These are phyloP conservation scores for Pelagia noctiluca DNA, from an alignment of 30 jellyfish, hydroid and myxozoan genomes.

Conservation along the genomic window DNA sequence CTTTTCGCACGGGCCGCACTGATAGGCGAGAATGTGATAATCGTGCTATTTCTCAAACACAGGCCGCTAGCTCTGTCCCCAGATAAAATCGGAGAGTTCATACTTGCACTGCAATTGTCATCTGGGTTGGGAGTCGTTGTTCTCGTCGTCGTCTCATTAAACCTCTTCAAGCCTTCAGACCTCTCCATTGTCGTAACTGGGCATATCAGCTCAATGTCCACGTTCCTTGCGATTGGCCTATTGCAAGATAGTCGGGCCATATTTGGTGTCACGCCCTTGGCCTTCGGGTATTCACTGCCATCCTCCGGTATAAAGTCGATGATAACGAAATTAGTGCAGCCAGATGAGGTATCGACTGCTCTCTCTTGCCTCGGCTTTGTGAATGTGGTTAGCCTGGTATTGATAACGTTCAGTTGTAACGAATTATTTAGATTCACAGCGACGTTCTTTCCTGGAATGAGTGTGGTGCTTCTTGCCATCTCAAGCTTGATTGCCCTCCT, in stretches of 20 bases:
- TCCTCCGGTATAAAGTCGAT: conserved; percentile 46
- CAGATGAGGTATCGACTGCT: conserved; percentile 45
- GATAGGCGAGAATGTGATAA: conserved; percentile 63
- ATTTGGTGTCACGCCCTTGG: conserved; percentile 23
- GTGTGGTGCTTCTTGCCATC: too few species aligned
- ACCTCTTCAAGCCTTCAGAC: conserved; percentile 47
- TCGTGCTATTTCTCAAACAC: conserved; percentile 46
- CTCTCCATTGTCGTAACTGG: conserved; percentile 36
- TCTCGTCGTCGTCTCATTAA: conserved; percentile 38
- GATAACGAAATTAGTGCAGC: conserved; percentile 50
- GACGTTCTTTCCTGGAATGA: conserved; percentile 47
- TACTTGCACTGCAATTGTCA: conserved; percentile 25
- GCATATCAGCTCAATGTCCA: conserved; percentile 41
- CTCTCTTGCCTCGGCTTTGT: conserved; percentile 52
- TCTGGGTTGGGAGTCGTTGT: conserved; percentile 50
- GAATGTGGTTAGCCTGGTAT: conserved; percentile 44
- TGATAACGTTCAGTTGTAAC: conserved; percentile 57
- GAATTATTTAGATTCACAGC: conserved; percentile 49
- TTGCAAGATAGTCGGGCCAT: conserved; percentile 1
- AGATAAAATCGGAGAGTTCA: conserved; percentile 45
- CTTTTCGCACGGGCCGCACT: conserved; percentile 49
- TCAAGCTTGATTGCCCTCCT: too few species aligned
- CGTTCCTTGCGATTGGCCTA: conserved; percentile 39
- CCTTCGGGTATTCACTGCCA: conserved; percentile 67
- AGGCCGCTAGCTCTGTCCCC: conserved; percentile 60